Conservation (phyloP, 1,140 invertebrate genomes). For the Aricia agestis region DNA sequence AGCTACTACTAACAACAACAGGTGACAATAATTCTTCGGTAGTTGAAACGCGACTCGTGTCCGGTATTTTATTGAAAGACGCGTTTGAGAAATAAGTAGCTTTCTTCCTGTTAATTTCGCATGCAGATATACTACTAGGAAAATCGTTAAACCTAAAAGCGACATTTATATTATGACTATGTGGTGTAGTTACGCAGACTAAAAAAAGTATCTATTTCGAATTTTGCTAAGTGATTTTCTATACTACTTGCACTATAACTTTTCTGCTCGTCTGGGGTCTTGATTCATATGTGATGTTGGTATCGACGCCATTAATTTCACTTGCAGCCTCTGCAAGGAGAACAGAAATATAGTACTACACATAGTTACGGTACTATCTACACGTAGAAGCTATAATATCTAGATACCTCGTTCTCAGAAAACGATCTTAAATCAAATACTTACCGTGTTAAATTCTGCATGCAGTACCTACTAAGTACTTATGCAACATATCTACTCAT, state of each 20-base stretch:
- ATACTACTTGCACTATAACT: slow-evolving; percentile 18
- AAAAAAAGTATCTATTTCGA: neutral
- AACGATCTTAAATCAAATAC: no score
- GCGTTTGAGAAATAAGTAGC: neutral
- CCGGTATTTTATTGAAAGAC: neutral
- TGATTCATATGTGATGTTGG: neutral
- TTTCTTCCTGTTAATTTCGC: neutral
- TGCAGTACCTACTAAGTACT: no score
- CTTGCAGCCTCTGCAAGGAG: neutral
- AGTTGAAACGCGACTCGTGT: slow-evolving; percentile 4
- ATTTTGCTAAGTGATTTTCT: neutral
- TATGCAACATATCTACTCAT: no score
- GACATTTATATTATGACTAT: no score
- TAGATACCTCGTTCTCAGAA: no score
- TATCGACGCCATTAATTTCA: neutral
- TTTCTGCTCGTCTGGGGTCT: slow-evolving; percentile 5
- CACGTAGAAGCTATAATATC: no score
- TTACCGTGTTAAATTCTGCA: no score
- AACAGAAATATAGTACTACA: neutral
- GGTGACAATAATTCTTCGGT: slow-evolving; percentile 16
- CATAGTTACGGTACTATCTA: no score
- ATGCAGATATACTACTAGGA: neutral
- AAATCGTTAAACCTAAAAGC: slow-evolving; percentile 11
- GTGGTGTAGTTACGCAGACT: no score
- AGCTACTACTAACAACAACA: neutral